phyloP scores from a whole-genome alignment of 1,140 invertebrate species.

The Trinorchestia longiramus region DNA sequence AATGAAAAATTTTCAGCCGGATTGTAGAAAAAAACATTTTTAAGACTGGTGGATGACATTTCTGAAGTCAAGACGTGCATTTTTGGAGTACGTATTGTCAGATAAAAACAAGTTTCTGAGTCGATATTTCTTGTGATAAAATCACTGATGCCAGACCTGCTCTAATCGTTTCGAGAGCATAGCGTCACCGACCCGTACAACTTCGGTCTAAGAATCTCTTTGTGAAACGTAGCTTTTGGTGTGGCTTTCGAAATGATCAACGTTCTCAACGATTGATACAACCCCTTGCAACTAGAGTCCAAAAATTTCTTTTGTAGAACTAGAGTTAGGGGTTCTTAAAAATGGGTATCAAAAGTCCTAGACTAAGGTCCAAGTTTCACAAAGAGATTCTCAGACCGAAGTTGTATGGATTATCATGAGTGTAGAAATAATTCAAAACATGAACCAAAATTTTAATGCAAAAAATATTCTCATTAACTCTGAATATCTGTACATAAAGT shows the following conservation, averaged over 20 bases:
- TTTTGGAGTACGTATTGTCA: neutral
- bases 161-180: neutral
- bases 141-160: neutral
- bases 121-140: neutral
- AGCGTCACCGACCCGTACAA: neutral
- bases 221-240: neutral
- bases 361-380: too few species aligned
- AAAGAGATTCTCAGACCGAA: too few species aligned
- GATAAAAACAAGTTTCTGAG: neutral
- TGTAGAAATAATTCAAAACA: too few species aligned
- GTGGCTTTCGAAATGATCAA: neutral
- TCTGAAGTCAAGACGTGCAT: neutral
- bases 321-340: too few species aligned
- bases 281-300: too few species aligned
- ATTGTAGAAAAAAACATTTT: neutral
- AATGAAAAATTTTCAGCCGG: neutral
- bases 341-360: too few species aligned
- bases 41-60: neutral
- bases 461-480: too few species aligned
- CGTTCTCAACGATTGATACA: too few species aligned
- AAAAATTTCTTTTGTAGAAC: too few species aligned
- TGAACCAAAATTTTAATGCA: too few species aligned
- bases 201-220: neutral
- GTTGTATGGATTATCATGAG: too few species aligned
- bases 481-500: too few species aligned